phyloP scores from a whole-genome alignment of 2,113 vertebrate species.

The Puma concolor region DNA sequence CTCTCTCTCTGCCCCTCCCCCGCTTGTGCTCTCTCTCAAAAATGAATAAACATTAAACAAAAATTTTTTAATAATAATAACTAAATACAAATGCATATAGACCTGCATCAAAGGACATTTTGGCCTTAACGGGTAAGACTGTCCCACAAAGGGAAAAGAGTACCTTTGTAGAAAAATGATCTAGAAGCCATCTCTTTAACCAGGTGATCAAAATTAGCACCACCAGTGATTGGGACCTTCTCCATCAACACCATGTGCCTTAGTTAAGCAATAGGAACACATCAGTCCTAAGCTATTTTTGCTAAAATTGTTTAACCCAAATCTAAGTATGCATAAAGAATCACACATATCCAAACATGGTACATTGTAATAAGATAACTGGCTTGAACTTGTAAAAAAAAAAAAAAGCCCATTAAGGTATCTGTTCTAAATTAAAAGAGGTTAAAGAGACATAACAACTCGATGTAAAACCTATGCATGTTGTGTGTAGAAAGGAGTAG shows the following conservation, averaged over 20 bases:
- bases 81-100: background rate
- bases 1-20: no score
- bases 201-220: background rate
- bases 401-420: background rate
- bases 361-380: background rate
- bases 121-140: background rate
- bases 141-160: background rate
- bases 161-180: background rate
- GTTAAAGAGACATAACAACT: background rate
- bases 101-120: background rate
- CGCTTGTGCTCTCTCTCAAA: no score
- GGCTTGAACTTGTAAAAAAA: background rate
- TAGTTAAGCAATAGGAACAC: no score
- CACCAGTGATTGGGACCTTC: background rate
- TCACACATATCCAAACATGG: background rate
- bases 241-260: fast-evolving
- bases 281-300: background rate
- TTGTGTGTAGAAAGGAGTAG: background rate
- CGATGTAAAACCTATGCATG: background rate
- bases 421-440: background rate
- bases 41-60: background rate
- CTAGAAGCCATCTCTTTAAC: background rate
- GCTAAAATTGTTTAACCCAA: background rate
- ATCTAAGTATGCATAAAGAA: background rate
- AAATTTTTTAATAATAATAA: background rate